A percentile compares a stretch with the other conserved stretches of the same genome.
Evolutionary conservation across 1,140 invertebrate genomes (phyloP).

Genomic region (Solenopsis invicta): DNA sequence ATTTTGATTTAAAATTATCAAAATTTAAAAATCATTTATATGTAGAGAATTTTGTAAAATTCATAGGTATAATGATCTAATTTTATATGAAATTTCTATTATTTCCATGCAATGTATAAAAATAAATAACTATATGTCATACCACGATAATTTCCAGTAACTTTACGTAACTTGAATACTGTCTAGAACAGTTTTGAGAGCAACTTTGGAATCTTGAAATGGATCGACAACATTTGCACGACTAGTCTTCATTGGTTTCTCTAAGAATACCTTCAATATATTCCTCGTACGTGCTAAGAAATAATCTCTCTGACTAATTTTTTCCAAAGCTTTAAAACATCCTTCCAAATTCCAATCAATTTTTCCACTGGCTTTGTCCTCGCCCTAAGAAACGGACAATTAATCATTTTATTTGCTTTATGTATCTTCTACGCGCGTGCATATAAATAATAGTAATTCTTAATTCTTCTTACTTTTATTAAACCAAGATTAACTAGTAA

Average conservation of each 20-base stretch:
- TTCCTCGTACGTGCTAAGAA: conserved; percentile 87
- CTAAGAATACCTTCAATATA: conserved; percentile 88
- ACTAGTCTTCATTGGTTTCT: conserved; percentile 84
- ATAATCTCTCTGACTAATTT: conserved; percentile 86
- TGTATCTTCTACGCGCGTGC: not conserved
- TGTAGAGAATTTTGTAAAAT: conserved; percentile 16
- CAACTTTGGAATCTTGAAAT: conserved; percentile 81
- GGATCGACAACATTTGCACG: conserved; percentile 79
- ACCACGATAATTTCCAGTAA: conserved; percentile 30
- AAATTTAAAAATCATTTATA: conserved; percentile 39
- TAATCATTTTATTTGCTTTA: conserved; percentile 34
- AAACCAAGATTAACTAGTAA: conserved; percentile 90
- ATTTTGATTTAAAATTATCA: conserved; percentile 31
- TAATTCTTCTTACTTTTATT: conserved; percentile 88
- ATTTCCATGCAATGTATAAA: conserved; percentile 56
- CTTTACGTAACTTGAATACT: conserved; percentile 76
- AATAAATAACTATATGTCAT: conserved; percentile 70
- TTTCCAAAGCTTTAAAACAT: conserved; percentile 88
- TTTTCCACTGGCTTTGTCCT: conserved; percentile 87
- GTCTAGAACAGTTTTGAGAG: conserved; percentile 79
- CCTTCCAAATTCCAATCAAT: conserved; percentile 88
- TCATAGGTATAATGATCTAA: conserved; percentile 15
- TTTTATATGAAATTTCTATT: conserved; percentile 46
- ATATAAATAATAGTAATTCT: conserved; percentile 51
- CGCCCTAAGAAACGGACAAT: conserved; percentile 84